Evolutionary conservation across 2,888 invertebrate species (phyloP).

Genomic region (Hedya salicella): DNA sequence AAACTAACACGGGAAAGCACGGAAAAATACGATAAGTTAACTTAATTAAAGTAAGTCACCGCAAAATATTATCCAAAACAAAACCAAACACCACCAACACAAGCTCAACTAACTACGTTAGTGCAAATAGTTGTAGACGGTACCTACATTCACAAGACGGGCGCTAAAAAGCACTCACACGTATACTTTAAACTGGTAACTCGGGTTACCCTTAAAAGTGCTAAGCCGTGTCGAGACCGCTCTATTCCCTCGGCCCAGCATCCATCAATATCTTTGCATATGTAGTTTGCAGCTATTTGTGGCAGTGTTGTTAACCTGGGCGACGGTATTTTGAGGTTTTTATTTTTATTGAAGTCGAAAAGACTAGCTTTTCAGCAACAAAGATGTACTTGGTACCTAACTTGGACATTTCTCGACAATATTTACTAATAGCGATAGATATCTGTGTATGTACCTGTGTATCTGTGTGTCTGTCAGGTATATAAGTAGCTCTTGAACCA

Average conservation of each 20-base stretch:
- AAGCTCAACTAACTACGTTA: neutral
- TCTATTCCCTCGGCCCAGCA: conserved; percentile 76
- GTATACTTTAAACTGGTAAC: conserved; percentile 66
- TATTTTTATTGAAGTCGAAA: neutral
- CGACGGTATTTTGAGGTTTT: conserved; percentile 7
- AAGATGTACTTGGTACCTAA: too few species aligned
- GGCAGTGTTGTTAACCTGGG: conserved; percentile 19
- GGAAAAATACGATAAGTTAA: too few species aligned
- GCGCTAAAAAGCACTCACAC: conserved; percentile 47
- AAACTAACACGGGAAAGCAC: too few species aligned
- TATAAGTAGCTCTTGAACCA: too few species aligned
- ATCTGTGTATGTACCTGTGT: too few species aligned
- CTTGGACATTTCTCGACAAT: too few species aligned
- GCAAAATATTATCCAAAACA: too few species aligned
- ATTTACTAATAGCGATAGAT: too few species aligned
- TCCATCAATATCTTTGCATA: conserved; percentile 86
- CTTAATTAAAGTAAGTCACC: too few species aligned
- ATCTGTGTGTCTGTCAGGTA: too few species aligned
- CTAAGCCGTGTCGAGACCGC: conserved; percentile 82
- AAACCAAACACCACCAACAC: neutral
- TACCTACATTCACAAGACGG: conserved; percentile 40
- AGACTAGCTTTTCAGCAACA: too few species aligned
- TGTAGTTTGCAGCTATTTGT: conserved; percentile 45
- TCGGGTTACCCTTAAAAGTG: conserved; percentile 74
- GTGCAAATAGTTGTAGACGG: neutral